phyloP scores from a whole-genome alignment of 2,113 vertebrate genomes.

The Rhagologus leucostigma region DNA sequence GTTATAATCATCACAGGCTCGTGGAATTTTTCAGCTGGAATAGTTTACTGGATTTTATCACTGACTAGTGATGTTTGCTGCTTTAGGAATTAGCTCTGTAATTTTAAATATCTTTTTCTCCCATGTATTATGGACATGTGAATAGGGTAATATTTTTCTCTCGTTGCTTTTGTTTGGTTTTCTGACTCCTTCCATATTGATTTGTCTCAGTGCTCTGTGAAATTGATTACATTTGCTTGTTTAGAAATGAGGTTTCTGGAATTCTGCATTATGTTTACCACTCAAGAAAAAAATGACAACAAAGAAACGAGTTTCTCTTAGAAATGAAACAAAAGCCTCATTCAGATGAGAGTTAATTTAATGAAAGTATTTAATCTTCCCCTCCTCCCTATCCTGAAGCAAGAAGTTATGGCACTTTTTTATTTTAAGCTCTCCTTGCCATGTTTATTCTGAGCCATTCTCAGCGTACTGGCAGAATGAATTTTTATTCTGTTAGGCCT shows the following conservation, averaged over 20 bases:
- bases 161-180: constrained; percentile 26
- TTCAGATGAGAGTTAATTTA: constrained; percentile 46
- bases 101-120: constrained; percentile 34
- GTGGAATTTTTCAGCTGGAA: not conserved
- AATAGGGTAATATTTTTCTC: constrained; percentile 7
- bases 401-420: constrained; percentile 1
- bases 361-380: constrained; percentile 56
- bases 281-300: not conserved
- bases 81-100: constrained; percentile 10
- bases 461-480: not conserved
- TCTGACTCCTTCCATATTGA: constrained; percentile 38
- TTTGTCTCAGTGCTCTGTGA: constrained; percentile 37
- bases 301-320: not conserved
- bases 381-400: not conserved
- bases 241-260: constrained; percentile 33
- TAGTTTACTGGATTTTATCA: constrained; percentile 21
- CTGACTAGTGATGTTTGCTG: not conserved
- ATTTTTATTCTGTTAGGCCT: constrained; percentile 2
- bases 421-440: constrained; percentile 35
- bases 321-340: constrained; percentile 33
- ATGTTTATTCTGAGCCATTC: constrained; percentile 44
- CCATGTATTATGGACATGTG: not conserved
- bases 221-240: constrained; percentile 42
- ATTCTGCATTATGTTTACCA: constrained; percentile 23
- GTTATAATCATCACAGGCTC: not conserved